Percentiles rank a stretch among this genome's conserved stretches.
Conservation (phyloP, 1,140 invertebrate genomes). For the Ceratina japonica region DNA sequence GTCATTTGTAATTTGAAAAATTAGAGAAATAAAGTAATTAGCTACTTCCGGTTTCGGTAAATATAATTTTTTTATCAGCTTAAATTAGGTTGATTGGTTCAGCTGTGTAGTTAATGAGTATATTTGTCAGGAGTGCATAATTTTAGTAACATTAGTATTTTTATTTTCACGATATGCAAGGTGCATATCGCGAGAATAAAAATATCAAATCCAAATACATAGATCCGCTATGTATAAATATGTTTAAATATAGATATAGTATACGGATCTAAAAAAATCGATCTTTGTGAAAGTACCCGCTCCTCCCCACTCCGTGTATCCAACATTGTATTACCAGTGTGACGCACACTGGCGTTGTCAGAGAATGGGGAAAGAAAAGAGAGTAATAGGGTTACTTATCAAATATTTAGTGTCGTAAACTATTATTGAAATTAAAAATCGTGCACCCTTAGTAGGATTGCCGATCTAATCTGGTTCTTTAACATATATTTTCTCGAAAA, state of each 20-base stretch:
- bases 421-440: neutral
- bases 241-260: too few species aligned
- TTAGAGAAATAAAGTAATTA: neutral
- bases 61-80: too few species aligned
- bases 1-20: neutral
- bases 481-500: neutral
- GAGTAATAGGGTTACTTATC: slow-evolving; percentile 12
- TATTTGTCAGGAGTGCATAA: neutral
- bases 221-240: too few species aligned
- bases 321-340: slow-evolving; percentile 38
- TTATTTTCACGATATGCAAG: neutral
- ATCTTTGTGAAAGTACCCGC: slow-evolving; percentile 7
- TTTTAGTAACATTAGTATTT: neutral
- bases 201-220: neutral
- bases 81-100: neutral
- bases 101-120: neutral
- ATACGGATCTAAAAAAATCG: neutral
- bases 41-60: too few species aligned
- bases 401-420: slow-evolving; percentile 19
- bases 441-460: neutral
- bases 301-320: slow-evolving; percentile 33
- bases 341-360: slow-evolving; percentile 36
- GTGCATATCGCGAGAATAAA: neutral
- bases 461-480: neutral
- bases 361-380: neutral